Evolutionary conservation across 2,113 vertebrate genomes (phyloP), one percentile per base, ranked within the genome.

Genomic region (Pygoscelis antarcticus): DNA sequence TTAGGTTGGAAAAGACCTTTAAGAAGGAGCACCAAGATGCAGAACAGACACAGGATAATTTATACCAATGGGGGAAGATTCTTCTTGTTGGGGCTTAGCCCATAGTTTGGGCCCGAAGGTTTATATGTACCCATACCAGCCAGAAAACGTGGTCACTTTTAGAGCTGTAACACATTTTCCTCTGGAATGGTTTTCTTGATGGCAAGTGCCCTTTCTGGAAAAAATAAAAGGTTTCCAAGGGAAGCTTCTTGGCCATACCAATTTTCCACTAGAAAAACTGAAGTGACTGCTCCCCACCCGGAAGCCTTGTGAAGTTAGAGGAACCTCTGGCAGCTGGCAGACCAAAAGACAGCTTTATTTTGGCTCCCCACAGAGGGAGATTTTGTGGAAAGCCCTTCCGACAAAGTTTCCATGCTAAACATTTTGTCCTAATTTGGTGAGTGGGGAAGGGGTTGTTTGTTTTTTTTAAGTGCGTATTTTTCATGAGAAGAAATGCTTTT

Each of bases 181-280:
- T 0, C 81, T 70, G 77, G 87, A 93, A 91, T 25, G 25, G 20
- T 87, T 96, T 75, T 72, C 91, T 52, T 27, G 60, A 10, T n/a
- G 85, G 88, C 90, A 90, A 94, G 42, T 5, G 2, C 61, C 42
- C 60, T 51, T 83, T 75, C 71, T 83, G 89, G 87, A 62, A 87
- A 66, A 87, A 92, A 89, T 46, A 64, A 72, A 30, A 84, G 69
- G 30, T 92, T 95, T 93, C 93, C 85, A 83, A 64, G 77, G 87
- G 76, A 76, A 94, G 58, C 22, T 83, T 80, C 25, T 80, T 51
- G 69, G 86, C 66, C 26, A 5, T 27, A 57, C 36, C 36, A 44
- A 52, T 88, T 96, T 90, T 94, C 92, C 90, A 66, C 66, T 70
- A 83, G 91, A 90, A 94, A 91, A 95, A 40, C 23, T 29, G 29